These are phyloP conservation scores for Hassar affinis DNA, from an alignment of 2,113 vertebrate genomes.

Conservation along the genomic window DNA sequence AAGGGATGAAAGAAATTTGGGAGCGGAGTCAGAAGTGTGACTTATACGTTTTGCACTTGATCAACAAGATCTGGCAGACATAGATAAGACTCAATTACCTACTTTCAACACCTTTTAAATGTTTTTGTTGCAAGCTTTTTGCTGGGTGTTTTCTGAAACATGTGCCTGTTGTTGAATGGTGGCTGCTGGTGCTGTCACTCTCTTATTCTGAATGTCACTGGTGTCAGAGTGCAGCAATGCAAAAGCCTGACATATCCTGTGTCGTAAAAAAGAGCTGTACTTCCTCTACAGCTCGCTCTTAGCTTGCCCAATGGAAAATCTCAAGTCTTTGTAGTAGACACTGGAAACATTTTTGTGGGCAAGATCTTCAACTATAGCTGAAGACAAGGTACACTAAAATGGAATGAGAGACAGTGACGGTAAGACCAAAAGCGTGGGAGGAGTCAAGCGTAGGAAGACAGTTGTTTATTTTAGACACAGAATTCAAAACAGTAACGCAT, in stretches of 20 bases:
- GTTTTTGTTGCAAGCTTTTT: background rate
- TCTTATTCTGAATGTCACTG: constrained; percentile 30
- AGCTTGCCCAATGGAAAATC: constrained; percentile 68
- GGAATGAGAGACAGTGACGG: background rate
- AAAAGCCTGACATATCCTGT: constrained; percentile 71
- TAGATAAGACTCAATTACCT: background rate
- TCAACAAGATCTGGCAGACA: background rate
- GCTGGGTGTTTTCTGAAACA: background rate
- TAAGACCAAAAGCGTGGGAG: constrained; percentile 27
- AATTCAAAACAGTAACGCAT: constrained; percentile 45
- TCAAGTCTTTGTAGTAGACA: constrained; percentile 64
- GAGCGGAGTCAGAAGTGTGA: constrained; percentile 57
- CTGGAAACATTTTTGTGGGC: constrained; percentile 75
- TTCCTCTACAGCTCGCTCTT: constrained; percentile 62
- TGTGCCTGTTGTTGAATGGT: background rate
- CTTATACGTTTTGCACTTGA: constrained; percentile 30
- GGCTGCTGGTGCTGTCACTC: constrained; percentile 30
- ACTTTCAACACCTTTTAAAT: background rate
- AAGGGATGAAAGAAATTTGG: constrained; percentile 55
- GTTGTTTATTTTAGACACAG: constrained; percentile 68
- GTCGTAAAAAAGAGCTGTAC: constrained; percentile 61
- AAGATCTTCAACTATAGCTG: constrained; percentile 63
- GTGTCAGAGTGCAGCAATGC: constrained; percentile 51
- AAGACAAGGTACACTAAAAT: constrained; percentile 35
- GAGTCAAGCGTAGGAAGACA: constrained; percentile 37